A percentile compares a stretch with the other conserved stretches of the same genome.
These are phyloP conservation scores for Gadopsis bispinosus DNA, from an alignment of 2,797 vertebrate species.

Conservation along the genomic window DNA sequence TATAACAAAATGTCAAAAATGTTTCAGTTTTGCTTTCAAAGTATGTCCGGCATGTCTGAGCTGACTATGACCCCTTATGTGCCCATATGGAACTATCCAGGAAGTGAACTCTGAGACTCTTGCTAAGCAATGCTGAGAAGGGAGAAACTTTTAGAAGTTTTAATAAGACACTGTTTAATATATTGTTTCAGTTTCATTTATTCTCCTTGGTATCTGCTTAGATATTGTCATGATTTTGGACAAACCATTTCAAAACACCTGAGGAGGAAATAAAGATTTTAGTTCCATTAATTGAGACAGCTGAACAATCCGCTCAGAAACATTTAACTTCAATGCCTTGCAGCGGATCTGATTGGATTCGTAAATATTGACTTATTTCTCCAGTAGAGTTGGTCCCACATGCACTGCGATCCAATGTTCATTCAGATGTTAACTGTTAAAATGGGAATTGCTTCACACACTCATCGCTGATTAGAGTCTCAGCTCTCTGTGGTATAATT, in stretches of 20 bases:
- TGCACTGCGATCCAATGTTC: background rate
- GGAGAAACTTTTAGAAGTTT: background rate
- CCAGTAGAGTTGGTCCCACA: constrained; percentile 12
- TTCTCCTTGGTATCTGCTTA: background rate
- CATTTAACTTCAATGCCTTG: background rate
- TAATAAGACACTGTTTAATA: background rate
- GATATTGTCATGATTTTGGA: background rate
- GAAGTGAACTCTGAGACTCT: too few relatives aligned
- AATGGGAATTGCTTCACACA: constrained; percentile 26
- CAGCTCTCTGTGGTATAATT: constrained; percentile 15
- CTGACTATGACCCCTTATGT: background rate
- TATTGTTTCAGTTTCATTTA: background rate
- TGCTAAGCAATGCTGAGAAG: too few relatives aligned
- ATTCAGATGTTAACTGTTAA: constrained; percentile 31
- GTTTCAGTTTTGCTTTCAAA: background rate
- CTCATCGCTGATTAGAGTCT: constrained; percentile 22
- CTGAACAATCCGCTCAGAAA: background rate
- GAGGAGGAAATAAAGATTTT: background rate
- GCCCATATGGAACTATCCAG: background rate
- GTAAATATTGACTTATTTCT: constrained; percentile 37
- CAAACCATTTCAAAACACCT: background rate
- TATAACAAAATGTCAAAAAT: constrained; percentile 11
- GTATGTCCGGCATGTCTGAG: background rate
- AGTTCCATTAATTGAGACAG: background rate
- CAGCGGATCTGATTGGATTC: constrained; percentile 7